phyloP scores from a whole-genome alignment of 2,797 vertebrate species.

The Pygocentrus nattereri region DNA sequence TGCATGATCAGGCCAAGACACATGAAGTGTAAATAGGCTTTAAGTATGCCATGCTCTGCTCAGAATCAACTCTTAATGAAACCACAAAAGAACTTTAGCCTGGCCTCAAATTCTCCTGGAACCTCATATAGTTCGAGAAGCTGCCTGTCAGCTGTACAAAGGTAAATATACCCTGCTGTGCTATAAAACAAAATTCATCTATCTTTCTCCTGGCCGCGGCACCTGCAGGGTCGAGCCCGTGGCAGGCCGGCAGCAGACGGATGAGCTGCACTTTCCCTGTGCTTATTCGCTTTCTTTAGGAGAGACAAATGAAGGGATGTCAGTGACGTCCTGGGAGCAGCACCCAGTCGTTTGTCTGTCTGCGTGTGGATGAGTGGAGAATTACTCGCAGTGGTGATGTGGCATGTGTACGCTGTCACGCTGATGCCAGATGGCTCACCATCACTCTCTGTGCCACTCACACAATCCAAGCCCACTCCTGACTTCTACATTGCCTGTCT shows the following conservation, averaged over 20 bases:
- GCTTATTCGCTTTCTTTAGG: constrained; percentile 34
- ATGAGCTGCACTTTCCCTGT: constrained; percentile 37
- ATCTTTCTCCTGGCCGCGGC: constrained; percentile 55
- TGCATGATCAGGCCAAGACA: not conserved
- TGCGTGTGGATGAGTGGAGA: constrained; percentile 44
- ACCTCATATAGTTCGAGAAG: constrained; percentile 28
- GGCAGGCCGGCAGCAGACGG: constrained; percentile 22
- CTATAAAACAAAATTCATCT: constrained; percentile 62
- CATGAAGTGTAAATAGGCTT: not conserved
- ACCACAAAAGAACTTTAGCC: not conserved
- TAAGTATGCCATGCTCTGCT: not conserved
- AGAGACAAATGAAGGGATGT: constrained; percentile 44
- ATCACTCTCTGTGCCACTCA: constrained; percentile 20
- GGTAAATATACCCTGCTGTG: constrained; percentile 30
- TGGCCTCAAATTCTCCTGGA: not conserved
- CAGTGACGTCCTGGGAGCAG: constrained; percentile 40
- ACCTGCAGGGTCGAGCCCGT: constrained; percentile 29
- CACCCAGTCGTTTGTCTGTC: constrained; percentile 53
- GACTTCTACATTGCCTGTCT: constrained; percentile 1
- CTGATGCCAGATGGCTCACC: constrained; percentile 17
- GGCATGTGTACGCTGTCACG: constrained; percentile 27
- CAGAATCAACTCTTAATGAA: not conserved
- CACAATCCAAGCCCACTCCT: constrained; percentile 2
- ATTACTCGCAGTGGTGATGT: constrained; percentile 30
- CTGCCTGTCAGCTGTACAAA: constrained; percentile 36